Percentiles rank a stretch among this genome's conserved stretches.
Evolutionary conservation across 2,113 vertebrate genomes (phyloP).

Genomic region (Phalacrocorax pelagicus): DNA sequence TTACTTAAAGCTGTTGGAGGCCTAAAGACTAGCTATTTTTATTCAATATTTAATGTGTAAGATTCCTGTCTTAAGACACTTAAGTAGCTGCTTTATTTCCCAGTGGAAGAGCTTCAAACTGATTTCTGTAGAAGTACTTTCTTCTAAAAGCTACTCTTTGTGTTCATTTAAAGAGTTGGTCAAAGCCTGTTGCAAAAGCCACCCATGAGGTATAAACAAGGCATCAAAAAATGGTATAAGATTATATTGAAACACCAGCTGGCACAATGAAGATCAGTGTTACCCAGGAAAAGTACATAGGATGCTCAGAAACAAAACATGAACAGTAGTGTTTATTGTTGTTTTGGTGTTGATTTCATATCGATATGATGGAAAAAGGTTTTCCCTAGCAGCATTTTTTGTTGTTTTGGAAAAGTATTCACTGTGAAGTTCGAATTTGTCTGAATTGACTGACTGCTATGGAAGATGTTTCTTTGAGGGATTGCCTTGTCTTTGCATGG

Average conservation of each 20-base stretch:
- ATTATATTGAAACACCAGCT: not conserved
- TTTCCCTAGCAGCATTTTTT: not conserved
- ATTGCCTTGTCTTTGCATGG: not conserved
- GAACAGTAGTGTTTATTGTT: not conserved
- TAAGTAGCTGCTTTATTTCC: not conserved
- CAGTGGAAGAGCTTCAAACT: not conserved
- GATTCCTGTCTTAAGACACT: not conserved
- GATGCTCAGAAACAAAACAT: not conserved
- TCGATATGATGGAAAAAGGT: not conserved
- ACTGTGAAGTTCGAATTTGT: not conserved
- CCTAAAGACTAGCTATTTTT: not conserved
- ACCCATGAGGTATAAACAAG: not conserved
- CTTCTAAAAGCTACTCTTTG: not conserved
- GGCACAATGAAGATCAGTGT: not conserved
- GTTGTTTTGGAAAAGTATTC: not conserved
- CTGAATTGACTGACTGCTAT: not conserved
- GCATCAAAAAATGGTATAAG: not conserved
- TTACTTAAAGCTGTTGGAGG: not conserved
- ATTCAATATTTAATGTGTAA: not conserved
- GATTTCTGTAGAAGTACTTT: not conserved
- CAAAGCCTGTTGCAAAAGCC: not conserved
- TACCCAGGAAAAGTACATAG: not conserved
- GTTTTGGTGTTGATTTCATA: not conserved
- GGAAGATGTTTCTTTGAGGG: not conserved
- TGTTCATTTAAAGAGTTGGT: not conserved